Evolutionary conservation across 2,113 vertebrate genomes (phyloP).

Genomic region (Myotis brandtii): DNA sequence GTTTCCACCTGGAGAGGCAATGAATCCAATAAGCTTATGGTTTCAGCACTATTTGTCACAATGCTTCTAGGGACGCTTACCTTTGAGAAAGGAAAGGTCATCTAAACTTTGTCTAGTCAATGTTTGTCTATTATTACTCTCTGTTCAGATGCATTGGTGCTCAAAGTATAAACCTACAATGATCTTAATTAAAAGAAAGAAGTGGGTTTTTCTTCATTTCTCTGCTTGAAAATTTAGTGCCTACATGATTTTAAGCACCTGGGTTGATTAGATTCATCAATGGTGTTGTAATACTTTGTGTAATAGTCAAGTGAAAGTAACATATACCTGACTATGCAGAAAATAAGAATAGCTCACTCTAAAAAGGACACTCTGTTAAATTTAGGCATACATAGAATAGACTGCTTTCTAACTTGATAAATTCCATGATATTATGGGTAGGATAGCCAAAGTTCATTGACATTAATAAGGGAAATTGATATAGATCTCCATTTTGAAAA

Average conservation of each 20-base stretch:
- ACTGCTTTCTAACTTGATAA: not conserved
- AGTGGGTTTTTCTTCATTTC: not conserved
- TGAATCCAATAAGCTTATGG: not conserved
- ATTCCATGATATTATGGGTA: not conserved
- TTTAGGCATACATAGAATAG: not conserved
- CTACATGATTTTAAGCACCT: slow-evolving; percentile 18
- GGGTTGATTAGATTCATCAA: not conserved
- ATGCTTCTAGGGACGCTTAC: not conserved
- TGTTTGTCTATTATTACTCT: slow-evolving; percentile 5
- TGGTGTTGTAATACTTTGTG: not conserved
- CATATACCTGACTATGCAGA: not conserved
- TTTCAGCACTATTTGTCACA: slow-evolving; percentile 18
- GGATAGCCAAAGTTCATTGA: not conserved
- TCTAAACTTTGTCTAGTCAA: not conserved
- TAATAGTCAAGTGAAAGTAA: slow-evolving; percentile 19
- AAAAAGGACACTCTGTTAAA: not conserved
- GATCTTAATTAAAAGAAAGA: slow-evolving; percentile 37
- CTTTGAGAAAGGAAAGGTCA: not conserved
- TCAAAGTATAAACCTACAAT: not conserved
- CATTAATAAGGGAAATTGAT: slow-evolving; percentile 4
- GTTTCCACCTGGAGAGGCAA: not conserved
- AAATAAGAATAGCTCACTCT: not conserved
- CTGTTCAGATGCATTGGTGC: not conserved
- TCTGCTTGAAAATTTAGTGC: not conserved
- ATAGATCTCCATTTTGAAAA: not conserved